Percentiles rank a stretch among this genome's conserved stretches.
Evolutionary conservation across 1,140 invertebrate species (phyloP).

Genomic region (Pseudomyrmex flavicornis): DNA sequence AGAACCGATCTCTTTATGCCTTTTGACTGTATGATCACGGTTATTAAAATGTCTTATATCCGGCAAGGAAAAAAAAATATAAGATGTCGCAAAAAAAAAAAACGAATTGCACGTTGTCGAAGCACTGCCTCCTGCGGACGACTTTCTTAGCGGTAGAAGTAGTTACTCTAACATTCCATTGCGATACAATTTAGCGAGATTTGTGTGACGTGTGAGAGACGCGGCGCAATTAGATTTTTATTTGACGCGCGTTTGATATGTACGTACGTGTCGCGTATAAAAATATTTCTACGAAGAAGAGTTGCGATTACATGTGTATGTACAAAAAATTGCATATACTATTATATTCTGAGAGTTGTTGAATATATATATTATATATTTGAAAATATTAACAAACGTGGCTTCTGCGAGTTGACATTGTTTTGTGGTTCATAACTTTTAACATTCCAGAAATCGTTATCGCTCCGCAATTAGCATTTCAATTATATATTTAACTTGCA

Average conservation of each 20-base stretch:
- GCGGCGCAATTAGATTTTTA: slow-evolving; percentile 62
- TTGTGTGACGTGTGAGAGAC: slow-evolving; percentile 31
- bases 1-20: slow-evolving; percentile 30
- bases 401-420: slow-evolving; percentile 13
- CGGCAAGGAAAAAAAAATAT: too few species aligned
- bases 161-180: slow-evolving; percentile 69
- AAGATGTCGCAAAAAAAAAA: background rate
- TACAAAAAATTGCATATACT: slow-evolving; percentile 9
- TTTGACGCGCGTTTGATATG: slow-evolving; percentile 57
- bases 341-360: slow-evolving; percentile 13
- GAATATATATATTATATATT: background rate
- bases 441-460: slow-evolving; percentile 44
- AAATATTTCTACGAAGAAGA: slow-evolving; percentile 6
- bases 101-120: slow-evolving; percentile 65
- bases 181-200: slow-evolving; percentile 48
- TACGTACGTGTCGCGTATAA: slow-evolving; percentile 33
- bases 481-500: background rate
- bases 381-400: background rate
- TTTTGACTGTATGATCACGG: slow-evolving; percentile 12
- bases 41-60: background rate
- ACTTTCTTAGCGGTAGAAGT: slow-evolving; percentile 58
- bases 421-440: slow-evolving; percentile 1
- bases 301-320: background rate
- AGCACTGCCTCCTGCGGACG: slow-evolving; percentile 71
- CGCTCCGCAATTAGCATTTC: slow-evolving; percentile 6